Evolutionary conservation across 1,140 invertebrate genomes (phyloP), one percentile per base, ranked within the genome.

Genomic region (Platyura marginata): DNA sequence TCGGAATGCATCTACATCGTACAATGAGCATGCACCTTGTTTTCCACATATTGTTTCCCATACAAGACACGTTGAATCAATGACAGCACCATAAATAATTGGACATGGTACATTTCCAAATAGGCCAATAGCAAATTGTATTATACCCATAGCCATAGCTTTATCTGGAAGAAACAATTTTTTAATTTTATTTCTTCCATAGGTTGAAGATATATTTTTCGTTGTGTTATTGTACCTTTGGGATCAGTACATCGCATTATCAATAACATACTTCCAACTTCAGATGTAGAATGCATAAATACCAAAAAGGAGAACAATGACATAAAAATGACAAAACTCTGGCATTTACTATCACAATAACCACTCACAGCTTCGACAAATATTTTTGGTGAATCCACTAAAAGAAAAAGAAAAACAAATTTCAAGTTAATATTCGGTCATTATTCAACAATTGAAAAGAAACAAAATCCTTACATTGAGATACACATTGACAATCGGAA

Each of bases 51-150:
- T 75, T 22, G 71, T 75, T 59, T 89, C 82, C 76, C 88, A 90
- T 49, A 90, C 74, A 2, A 88, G 68, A 64, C 89, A 93, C 1
- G 87, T 83, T 2, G 83, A 87, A 69, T 93, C 89, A 29, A 93
- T 82, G 10, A 91, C 81, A 43, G 82, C 81, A 45, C 87, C 88
- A 62, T 92, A 93, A 47, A 93, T 75, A 52, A 91, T 87, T 13
- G 88, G 85, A 65, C 88, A 93, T 48, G 88, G 88, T 48, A 92
- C 86, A 59, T 91, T 93, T 45, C 87, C 87, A 62, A 92, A 90
- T 46, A 92, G 68, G 32, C 87, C 87, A 49, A 91, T 91, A 40
- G 88, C 86, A 64, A 89, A 91, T 56, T 90, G 85, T 59, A 93
- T 89, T 44, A 93, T 74, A 13, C 88, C 89, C 52, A 93, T 72